These are phyloP conservation scores for Ciona savignyi DNA, from an alignment of 23 tunicate species.

Conservation along the genomic window DNA sequence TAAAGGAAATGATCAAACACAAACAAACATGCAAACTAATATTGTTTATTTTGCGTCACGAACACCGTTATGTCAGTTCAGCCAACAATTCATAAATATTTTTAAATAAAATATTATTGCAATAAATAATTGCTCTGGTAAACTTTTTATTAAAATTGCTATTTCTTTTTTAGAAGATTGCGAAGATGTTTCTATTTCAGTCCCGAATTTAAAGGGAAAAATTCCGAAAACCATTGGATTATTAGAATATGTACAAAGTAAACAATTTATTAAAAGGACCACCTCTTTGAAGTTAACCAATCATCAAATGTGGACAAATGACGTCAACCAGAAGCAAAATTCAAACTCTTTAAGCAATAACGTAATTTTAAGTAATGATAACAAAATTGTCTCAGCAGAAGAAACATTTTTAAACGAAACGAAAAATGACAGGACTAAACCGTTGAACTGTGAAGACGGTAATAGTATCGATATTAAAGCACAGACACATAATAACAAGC, in stretches of 20 bases:
- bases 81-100: too few species aligned
- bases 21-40: too few species aligned
- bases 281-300: background rate
- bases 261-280: background rate
- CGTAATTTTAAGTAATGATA: background rate
- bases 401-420: background rate
- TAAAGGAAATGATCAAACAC: too few species aligned
- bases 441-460: background rate
- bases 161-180: background rate
- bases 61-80: too few species aligned
- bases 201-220: background rate
- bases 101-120: too few species aligned
- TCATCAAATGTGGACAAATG: background rate
- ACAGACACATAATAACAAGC: background rate
- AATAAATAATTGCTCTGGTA: too few species aligned
- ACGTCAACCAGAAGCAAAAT: background rate
- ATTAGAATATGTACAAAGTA: background rate
- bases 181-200: background rate
- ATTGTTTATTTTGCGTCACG: too few species aligned
- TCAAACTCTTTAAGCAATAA: background rate
- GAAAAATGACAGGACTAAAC: background rate
- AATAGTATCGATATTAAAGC: background rate
- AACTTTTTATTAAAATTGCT: too few species aligned
- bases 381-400: background rate
- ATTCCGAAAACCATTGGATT: background rate